These are phyloP conservation scores for Enteromius treurensis DNA, from an alignment of 2,797 vertebrate genomes.

Conservation along the genomic window DNA sequence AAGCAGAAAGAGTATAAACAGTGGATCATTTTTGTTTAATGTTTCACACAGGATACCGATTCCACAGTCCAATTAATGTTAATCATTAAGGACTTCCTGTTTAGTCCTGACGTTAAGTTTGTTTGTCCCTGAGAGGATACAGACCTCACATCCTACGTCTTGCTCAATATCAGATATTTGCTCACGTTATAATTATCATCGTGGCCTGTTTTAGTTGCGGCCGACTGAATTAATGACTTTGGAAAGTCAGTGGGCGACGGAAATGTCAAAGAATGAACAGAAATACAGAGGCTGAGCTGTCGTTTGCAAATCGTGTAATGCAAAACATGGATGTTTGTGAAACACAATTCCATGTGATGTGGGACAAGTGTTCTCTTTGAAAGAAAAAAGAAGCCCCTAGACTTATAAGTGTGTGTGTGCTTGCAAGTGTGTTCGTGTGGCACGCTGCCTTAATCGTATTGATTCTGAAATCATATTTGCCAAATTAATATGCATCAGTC, in stretches of 20 bases:
- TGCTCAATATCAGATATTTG: constrained; percentile 62
- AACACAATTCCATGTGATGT: constrained; percentile 22
- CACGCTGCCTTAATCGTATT: constrained; percentile 73
- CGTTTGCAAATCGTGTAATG: constrained; percentile 24
- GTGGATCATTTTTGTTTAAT: constrained; percentile 92
- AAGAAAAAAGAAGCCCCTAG: constrained; percentile 8
- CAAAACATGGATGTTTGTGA: constrained; percentile 29
- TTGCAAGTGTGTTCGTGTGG: constrained; percentile 10
- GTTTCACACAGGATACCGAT: constrained; percentile 88
- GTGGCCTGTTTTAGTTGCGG: constrained; percentile 79
- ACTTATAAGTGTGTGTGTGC: constrained; percentile 4
- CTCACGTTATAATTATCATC: constrained; percentile 79
- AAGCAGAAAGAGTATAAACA: constrained; percentile 84
- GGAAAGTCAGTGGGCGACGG: neutral
- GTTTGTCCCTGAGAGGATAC: constrained; percentile 73
- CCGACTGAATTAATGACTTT: constrained; percentile 74
- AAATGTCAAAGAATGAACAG: constrained; percentile 19
- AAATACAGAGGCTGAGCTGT: constrained; percentile 1
- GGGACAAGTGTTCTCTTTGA: constrained; percentile 16
- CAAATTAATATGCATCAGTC: constrained; percentile 75
- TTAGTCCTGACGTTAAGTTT: constrained; percentile 82
- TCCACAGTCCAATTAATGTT: constrained; percentile 88
- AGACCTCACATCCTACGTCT: constrained; percentile 41
- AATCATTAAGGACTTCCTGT: constrained; percentile 89
- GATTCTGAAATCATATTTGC: constrained; percentile 73